phyloP scores from a whole-genome alignment of 2,888 invertebrate species.

The Melinaea marsaeus region DNA sequence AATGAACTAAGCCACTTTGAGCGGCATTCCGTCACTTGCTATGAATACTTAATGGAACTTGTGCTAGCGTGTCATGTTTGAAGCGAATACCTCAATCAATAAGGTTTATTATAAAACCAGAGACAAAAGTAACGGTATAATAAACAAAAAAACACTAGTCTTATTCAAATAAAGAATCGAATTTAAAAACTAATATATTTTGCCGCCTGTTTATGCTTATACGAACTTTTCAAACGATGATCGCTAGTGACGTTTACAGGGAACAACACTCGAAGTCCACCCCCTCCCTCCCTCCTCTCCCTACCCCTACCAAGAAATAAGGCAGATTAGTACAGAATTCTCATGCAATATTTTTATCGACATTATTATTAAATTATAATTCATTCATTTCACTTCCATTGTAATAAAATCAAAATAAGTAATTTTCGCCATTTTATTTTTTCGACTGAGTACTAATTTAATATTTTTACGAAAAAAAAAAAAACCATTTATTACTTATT shows the following conservation, averaged over 20 bases:
- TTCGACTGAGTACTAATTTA: too few relatives aligned
- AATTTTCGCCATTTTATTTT: background rate
- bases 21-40: too few relatives aligned
- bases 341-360: slow-evolving; percentile 24
- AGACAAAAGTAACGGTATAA: too few relatives aligned
- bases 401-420: background rate
- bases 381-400: background rate
- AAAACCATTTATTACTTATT: too few relatives aligned
- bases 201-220: slow-evolving; percentile 15
- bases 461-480: too few relatives aligned
- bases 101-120: too few relatives aligned
- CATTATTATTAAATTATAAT: slow-evolving; percentile 12
- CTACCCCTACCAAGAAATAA: slow-evolving; percentile 33
- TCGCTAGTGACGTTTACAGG: slow-evolving; percentile 67
- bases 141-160: background rate
- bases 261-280: slow-evolving; percentile 58
- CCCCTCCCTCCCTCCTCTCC: slow-evolving; percentile 29
- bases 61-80: too few relatives aligned
- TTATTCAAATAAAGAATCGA: background rate
- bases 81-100: too few relatives aligned
- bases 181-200: slow-evolving; percentile 10
- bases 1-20: too few relatives aligned
- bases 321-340: slow-evolving; percentile 26
- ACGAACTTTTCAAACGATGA: slow-evolving; percentile 45
- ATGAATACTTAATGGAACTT: too few relatives aligned